phyloP scores from a whole-genome alignment of 2,113 vertebrate genomes.

The Sander lucioperca region DNA sequence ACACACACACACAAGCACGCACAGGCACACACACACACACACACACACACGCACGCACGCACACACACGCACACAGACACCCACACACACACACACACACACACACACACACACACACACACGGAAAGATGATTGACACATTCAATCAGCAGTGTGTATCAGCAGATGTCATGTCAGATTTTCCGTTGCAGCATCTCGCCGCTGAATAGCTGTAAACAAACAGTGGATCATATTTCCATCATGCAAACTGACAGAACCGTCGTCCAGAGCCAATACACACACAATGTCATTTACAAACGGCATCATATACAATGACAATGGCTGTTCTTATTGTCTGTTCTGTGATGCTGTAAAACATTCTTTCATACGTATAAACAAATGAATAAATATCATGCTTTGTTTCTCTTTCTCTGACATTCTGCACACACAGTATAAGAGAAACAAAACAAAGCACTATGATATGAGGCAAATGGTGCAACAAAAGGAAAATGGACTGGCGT shows the following conservation, averaged over 20 bases:
- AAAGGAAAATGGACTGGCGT: not conserved
- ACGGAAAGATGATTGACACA: conserved; percentile 45
- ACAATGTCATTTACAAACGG: not conserved
- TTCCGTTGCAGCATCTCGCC: conserved; percentile 27
- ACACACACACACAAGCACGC: conserved; percentile 26
- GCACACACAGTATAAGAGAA: not conserved
- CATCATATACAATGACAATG: not conserved
- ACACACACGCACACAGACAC: not conserved
- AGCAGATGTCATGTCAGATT: conserved; percentile 44
- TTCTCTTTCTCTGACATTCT: not conserved
- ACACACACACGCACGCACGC: not conserved
- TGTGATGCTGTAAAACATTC: not conserved
- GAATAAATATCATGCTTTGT: not conserved
- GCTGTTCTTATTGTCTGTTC: not conserved
- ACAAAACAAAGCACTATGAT: not conserved
- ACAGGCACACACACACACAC: not conserved
- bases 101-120: conserved; percentile 36
- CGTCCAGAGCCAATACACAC: not conserved
- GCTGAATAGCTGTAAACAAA: conserved; percentile 45
- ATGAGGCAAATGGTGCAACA: not conserved
- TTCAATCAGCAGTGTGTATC: conserved; percentile 45
- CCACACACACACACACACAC: conserved; percentile 23
- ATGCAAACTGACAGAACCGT: conserved; percentile 21
- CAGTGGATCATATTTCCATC: conserved; percentile 16
- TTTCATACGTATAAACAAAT: not conserved